These are phyloP conservation scores for Hypotaenidia philippensis DNA, from an alignment of 2,797 vertebrate genomes.

Conservation along the genomic window DNA sequence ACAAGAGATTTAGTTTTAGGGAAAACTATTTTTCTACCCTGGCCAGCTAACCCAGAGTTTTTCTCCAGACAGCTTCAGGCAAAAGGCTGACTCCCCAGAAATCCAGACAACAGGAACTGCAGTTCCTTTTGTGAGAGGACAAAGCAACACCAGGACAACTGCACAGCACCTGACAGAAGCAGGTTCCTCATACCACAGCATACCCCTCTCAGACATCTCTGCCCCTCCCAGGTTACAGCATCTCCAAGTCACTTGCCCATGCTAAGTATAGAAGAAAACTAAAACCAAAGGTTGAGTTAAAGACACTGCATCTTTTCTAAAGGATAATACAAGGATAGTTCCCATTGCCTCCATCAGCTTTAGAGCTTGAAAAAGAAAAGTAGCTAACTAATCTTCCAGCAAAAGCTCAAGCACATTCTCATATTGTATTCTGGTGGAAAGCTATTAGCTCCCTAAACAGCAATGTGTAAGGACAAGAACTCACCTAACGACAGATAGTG, in stretches of 20 bases:
- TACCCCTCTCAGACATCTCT: neutral
- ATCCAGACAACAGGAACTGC: neutral
- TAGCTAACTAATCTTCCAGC: neutral
- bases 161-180: neutral
- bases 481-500: neutral
- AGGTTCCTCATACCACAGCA: neutral
- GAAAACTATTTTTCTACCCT: neutral
- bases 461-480: neutral
- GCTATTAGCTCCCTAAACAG: neutral
- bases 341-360: neutral
- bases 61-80: neutral
- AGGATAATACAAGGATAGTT: neutral
- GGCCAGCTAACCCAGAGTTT: neutral
- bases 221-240: neutral
- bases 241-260: neutral
- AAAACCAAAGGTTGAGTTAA: neutral
- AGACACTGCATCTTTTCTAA: neutral
- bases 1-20: neutral
- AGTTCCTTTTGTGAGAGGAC: neutral
- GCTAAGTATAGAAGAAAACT: neutral
- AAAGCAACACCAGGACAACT: neutral
- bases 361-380: neutral
- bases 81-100: neutral
- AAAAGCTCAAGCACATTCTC: neutral
- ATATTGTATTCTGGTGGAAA: neutral